Evolutionary conservation across 2,797 vertebrate genomes (phyloP), one percentile per base, ranked within the genome.

Genomic region (Enteromius radiatus): DNA sequence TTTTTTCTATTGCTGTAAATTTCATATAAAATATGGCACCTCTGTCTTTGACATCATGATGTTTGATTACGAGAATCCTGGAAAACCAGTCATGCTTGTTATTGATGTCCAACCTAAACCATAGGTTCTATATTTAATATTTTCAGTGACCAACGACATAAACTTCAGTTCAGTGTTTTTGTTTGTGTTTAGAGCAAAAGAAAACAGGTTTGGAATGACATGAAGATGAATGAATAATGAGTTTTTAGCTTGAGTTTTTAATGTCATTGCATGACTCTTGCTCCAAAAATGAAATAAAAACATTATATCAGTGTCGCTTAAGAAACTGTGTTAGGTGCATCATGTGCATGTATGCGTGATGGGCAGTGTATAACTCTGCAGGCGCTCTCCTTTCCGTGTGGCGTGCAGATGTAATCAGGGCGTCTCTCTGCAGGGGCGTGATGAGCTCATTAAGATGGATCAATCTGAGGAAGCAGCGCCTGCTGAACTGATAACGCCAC

Each of bases 381-480:
- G 83, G 84, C 76, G 81, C 52, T 77, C 69, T 49, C 82, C 81
- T 85, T 85, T 86, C 83, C 81, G 69, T 84, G 86, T 82, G 84
- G 80, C 43, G 84, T 77, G 82, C 85, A 87, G 85, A 89, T 89
- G 88, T 87, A 87, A 87, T 89, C 83, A 80, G 86, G 83, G 85
- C 81, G 78, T 90, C 81, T 87, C 87, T 89, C 89, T 43, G 86
- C 83, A 79, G 87, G 86, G 79, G 88, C 81, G 79, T 89, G 81
- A 88, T 86, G 85, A 88, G 88, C 88, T 90, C 89, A 89, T 90
- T 90, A 90, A 88, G 86, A 85, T 78, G 87, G 83, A 88, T 87
- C 88, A 88, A 85, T 88, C 85, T 87, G 79, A 84, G 84, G 81
- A 88, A 85, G 85, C 86, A 69, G 76, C 47, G 82, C 75, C 88